These are phyloP conservation scores for Clavelina lepadiformis DNA, from an alignment of 23 tunicate genomes.

Conservation along the genomic window DNA sequence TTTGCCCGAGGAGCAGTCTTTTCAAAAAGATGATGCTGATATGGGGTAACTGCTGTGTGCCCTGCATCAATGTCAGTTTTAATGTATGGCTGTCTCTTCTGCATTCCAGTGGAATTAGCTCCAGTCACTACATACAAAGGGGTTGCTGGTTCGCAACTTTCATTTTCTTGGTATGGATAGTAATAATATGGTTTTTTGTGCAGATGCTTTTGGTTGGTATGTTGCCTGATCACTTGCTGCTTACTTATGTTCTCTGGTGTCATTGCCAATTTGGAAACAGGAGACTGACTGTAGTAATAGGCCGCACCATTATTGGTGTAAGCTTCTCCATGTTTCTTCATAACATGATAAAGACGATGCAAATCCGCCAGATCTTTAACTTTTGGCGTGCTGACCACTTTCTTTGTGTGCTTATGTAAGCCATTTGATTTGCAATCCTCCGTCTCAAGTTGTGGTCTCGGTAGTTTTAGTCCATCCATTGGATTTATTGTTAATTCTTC, in stretches of 20 bases:
- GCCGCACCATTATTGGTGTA: slow-evolving; percentile 38
- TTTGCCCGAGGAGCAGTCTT: no score
- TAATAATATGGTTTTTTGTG: slow-evolving; percentile 69
- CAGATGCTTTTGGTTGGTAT: slow-evolving; percentile 24
- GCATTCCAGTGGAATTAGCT: slow-evolving; percentile 24
- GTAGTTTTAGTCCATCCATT: slow-evolving; percentile 39
- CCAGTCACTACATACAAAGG: slow-evolving; percentile 81
- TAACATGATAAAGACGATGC: slow-evolving; percentile 57
- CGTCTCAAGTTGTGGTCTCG: background rate
- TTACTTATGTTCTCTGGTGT: slow-evolving; percentile 13
- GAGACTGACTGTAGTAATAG: slow-evolving; percentile 24
- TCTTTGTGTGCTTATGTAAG: background rate
- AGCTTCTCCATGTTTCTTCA: slow-evolving; percentile 67
- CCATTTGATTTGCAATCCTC: slow-evolving; percentile 2
- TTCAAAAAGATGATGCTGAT: no score
- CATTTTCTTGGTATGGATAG: slow-evolving; percentile 44
- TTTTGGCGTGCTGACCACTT: slow-evolving; percentile 37
- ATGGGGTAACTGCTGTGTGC: no score
- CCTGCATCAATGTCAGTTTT: background rate
- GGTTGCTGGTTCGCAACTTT: slow-evolving; percentile 10
- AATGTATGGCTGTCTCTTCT: slow-evolving; percentile 1
- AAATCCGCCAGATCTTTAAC: slow-evolving; percentile 72
- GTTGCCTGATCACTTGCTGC: slow-evolving; percentile 18
- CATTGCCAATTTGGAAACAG: slow-evolving; percentile 9
- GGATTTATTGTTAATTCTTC: slow-evolving; percentile 39